Evolutionary conservation across 2,888 invertebrate species (phyloP).

Genomic region (Cataglyphis albicans): DNA sequence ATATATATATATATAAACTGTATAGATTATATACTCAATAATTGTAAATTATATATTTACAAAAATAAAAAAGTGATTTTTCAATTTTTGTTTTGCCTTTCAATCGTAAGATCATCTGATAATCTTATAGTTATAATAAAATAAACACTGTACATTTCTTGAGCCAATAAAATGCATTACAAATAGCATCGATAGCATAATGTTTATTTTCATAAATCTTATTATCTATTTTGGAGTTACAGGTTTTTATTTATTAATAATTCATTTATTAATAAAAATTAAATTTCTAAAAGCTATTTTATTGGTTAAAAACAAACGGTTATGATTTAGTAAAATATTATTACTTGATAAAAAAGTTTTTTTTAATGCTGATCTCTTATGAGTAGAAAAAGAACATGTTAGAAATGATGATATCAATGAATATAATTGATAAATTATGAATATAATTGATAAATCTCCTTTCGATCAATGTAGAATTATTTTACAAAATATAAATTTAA

Average conservation of each 20-base stretch:
- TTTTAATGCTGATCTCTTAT: conserved; percentile 8
- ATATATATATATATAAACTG: conserved; percentile 45
- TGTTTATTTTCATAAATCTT: not conserved
- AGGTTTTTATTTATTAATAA: not conserved
- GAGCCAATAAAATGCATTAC: conserved; percentile 10
- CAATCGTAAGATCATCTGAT: not conserved
- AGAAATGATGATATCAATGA: conserved; percentile 1
- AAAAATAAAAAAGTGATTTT: conserved; percentile 9
- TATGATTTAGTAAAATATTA: not conserved
- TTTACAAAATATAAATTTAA: conserved; percentile 6
- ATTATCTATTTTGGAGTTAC: not conserved
- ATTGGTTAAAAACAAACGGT: not conserved
- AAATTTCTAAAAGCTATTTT: conserved; percentile 10
- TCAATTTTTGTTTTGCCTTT: not conserved
- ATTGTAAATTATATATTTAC: conserved; percentile 62
- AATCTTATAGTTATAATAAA: not conserved
- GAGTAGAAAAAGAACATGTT: not conserved
- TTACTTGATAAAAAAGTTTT: not conserved
- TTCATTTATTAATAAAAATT: not conserved
- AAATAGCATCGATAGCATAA: not conserved
- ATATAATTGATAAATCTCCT: not conserved
- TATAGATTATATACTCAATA: conserved; percentile 57
- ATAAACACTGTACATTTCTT: conserved; percentile 23
- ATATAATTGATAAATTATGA: not conserved
- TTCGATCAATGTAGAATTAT: not conserved